phyloP scores from a whole-genome alignment of 2,113 vertebrate genomes.

The Steatornis caripensis region DNA sequence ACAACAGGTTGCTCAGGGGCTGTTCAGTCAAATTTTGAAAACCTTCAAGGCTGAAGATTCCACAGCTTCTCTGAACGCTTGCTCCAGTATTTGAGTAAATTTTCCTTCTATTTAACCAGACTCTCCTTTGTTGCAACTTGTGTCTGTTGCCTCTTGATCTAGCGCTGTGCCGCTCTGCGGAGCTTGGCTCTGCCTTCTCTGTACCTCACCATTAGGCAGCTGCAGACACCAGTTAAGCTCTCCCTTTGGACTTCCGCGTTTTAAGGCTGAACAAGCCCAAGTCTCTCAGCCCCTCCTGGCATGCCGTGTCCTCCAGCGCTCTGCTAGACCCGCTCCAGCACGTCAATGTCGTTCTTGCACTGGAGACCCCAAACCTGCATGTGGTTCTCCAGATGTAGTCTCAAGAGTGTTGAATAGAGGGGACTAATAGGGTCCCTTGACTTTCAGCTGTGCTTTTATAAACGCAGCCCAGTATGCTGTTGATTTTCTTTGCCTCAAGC shows the following conservation, averaged over 20 bases:
- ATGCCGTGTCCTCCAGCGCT: background rate
- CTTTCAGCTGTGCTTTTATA: background rate
- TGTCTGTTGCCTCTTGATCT: background rate
- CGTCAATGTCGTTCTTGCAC: background rate
- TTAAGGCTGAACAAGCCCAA: background rate
- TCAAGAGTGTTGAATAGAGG: background rate
- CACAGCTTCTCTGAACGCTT: background rate
- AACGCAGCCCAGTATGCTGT: background rate
- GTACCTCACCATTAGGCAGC: background rate
- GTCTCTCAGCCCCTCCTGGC: background rate
- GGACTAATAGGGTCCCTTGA: background rate
- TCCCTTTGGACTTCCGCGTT: background rate
- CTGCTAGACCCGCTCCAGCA: background rate
- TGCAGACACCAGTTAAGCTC: background rate
- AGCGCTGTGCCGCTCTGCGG: background rate
- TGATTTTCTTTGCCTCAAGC: background rate
- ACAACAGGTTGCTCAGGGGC: background rate
- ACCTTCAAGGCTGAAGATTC: background rate
- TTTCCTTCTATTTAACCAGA: background rate
- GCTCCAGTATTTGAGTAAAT: background rate
- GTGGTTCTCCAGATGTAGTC: background rate
- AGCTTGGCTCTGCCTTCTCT: background rate
- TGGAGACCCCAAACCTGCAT: background rate
- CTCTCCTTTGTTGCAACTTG: background rate
- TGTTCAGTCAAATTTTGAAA: background rate